A percentile compares a stretch with the other conserved stretches of the same genome.
Evolutionary conservation across 2,797 vertebrate genomes (phyloP).

Genomic region (Helostoma temminkii): DNA sequence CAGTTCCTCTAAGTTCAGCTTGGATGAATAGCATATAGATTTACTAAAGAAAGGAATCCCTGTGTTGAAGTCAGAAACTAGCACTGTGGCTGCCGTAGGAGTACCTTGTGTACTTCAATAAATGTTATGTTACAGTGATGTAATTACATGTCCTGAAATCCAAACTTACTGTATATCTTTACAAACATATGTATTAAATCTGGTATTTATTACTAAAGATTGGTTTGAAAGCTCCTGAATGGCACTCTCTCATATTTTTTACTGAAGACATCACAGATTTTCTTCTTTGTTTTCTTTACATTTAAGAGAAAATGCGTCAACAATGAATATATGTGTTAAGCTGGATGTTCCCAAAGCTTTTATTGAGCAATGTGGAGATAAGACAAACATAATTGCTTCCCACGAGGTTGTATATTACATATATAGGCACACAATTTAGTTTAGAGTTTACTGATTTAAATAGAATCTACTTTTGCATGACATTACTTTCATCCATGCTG

Average conservation of each 20-base stretch:
- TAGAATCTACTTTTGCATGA: slow-evolving; percentile 1
- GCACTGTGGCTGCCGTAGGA: background rate
- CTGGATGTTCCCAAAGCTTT: slow-evolving; percentile 12
- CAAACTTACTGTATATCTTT: background rate
- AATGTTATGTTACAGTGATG: background rate
- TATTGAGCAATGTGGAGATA: slow-evolving; percentile 26
- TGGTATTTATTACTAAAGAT: slow-evolving; percentile 26
- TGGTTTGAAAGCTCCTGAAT: slow-evolving; percentile 43
- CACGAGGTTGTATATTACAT: background rate
- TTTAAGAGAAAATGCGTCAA: background rate
- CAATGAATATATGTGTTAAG: slow-evolving; percentile 15
- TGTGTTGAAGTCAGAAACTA: background rate
- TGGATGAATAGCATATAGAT: slow-evolving; percentile 10
- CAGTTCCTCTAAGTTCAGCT: slow-evolving; percentile 1
- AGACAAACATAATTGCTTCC: slow-evolving; percentile 27
- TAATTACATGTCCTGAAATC: background rate
- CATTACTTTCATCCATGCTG: background rate
- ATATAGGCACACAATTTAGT: slow-evolving; percentile 6
- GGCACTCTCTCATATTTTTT: slow-evolving; percentile 40
- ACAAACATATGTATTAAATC: background rate
- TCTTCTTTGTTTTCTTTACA: slow-evolving; percentile 1
- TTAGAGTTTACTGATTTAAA: slow-evolving; percentile 15
- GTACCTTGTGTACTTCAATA: background rate
- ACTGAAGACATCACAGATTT: slow-evolving; percentile 16
- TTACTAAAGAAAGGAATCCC: background rate